Percentiles rank a stretch among this genome's conserved stretches.
These are phyloP conservation scores for Chamaea fasciata DNA, from an alignment of 2,113 vertebrate genomes.

Conservation along the genomic window DNA sequence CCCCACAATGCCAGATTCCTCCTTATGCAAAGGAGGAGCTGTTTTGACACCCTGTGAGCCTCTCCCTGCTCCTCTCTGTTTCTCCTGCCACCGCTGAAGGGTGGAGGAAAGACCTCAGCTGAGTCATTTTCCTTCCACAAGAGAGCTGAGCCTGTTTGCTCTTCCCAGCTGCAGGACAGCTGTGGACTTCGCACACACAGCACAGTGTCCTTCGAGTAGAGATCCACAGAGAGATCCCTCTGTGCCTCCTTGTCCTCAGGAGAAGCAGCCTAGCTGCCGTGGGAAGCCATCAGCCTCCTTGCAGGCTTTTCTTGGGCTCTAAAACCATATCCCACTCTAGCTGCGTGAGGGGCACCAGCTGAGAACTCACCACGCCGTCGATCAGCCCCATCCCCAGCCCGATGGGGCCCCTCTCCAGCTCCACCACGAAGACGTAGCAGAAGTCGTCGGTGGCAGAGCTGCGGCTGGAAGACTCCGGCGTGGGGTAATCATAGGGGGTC, in stretches of 20 bases:
- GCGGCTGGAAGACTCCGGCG: conserved; percentile 76
- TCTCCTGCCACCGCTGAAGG: neutral
- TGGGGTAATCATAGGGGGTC: conserved; percentile 72
- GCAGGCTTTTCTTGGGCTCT: neutral
- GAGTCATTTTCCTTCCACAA: neutral
- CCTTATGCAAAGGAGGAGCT: neutral
- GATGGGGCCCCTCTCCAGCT: conserved; percentile 88
- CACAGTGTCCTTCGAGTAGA: neutral
- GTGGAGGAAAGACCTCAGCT: neutral
- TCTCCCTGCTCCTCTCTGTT: neutral
- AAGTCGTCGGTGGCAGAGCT: conserved; percentile 83
- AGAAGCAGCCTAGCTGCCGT: neutral
- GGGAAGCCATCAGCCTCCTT: neutral
- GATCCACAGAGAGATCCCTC: neutral
- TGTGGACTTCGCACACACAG: neutral
- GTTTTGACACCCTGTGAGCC: neutral
- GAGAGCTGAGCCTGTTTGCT: neutral
- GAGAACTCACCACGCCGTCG: conserved; percentile 86
- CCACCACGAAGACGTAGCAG: conserved; percentile 90
- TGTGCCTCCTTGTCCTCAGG: neutral
- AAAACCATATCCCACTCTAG: neutral
- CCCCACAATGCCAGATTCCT: neutral
- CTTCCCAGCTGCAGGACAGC: conserved; percentile 14
- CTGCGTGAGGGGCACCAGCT: neutral
- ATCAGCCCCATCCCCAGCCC: conserved; percentile 97